Percentiles rank a stretch among this genome's conserved stretches.
Evolutionary conservation across 2,888 invertebrate genomes (phyloP).

Genomic region (Tipula vernalis): DNA sequence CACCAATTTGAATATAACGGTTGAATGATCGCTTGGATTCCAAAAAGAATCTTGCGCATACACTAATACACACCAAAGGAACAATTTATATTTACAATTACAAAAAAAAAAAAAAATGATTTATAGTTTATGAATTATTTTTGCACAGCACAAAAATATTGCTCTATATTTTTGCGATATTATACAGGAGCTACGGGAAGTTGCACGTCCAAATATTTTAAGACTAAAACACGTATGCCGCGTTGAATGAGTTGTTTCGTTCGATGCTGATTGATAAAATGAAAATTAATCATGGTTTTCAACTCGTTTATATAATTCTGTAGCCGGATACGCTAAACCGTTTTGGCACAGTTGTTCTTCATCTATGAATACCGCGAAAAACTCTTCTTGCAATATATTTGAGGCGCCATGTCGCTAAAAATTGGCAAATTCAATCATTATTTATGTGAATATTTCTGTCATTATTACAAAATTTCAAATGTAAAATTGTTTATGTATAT

Average conservation of each 20-base stretch:
- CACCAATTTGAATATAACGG: background rate
- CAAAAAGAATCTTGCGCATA: background rate
- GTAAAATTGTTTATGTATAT: no score
- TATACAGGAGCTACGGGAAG: background rate
- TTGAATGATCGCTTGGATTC: background rate
- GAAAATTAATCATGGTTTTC: background rate
- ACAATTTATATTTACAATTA: background rate
- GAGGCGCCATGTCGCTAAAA: no score
- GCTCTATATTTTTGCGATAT: background rate
- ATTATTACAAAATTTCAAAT: no score
- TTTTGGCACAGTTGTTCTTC: background rate
- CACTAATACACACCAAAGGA: background rate
- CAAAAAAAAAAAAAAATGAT: background rate
- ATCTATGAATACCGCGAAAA: background rate
- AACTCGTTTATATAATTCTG: background rate
- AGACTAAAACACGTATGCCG: background rate
- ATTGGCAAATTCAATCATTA: no score
- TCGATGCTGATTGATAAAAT: background rate
- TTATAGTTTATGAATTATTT: background rate
- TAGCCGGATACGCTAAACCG: background rate
- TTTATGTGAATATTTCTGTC: no score
- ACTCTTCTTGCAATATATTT: no score
- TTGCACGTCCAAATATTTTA: background rate
- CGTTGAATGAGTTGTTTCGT: background rate
- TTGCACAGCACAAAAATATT: background rate